Evolutionary conservation across 2,888 invertebrate genomes (phyloP).

Genomic region (Trissolcus japonicus): DNA sequence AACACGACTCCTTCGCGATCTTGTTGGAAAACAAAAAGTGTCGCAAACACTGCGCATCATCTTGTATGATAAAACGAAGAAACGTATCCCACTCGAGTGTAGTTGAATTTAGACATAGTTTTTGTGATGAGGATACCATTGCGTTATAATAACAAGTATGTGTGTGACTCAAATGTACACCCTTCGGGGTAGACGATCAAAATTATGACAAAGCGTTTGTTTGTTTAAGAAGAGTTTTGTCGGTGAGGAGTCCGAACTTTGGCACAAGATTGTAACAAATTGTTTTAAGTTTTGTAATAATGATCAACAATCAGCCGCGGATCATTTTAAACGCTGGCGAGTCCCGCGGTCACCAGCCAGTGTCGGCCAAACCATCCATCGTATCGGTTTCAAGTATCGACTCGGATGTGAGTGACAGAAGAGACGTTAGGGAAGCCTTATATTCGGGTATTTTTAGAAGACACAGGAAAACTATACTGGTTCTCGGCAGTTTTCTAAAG

Average conservation of each 20-base stretch:
- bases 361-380: conserved; percentile 72
- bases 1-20: conserved; percentile 12
- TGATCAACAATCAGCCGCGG: conserved; percentile 74
- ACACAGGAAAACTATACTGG: conserved; percentile 74
- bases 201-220: conserved; percentile 23
- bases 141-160: conserved; percentile 9
- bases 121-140: conserved; percentile 3
- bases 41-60: conserved; percentile 13
- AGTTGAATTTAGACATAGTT: conserved; percentile 7
- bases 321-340: conserved; percentile 70
- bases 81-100: neutral
- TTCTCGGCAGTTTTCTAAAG: conserved; percentile 74
- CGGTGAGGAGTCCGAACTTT: neutral
- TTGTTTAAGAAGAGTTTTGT: conserved; percentile 6
- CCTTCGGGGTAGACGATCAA: neutral
- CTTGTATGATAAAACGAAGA: conserved; percentile 23
- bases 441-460: conserved; percentile 74
- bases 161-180: neutral
- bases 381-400: conserved; percentile 73
- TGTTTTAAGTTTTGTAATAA: conserved; percentile 54
- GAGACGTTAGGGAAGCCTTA: conserved; percentile 73
- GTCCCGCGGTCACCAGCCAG: conserved; percentile 64
- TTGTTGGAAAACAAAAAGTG: conserved; percentile 13
- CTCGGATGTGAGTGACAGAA: conserved; percentile 73
- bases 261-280: neutral